Conservation (phyloP, 1,140 invertebrate genomes). For the Heliconius hermathena region DNA sequence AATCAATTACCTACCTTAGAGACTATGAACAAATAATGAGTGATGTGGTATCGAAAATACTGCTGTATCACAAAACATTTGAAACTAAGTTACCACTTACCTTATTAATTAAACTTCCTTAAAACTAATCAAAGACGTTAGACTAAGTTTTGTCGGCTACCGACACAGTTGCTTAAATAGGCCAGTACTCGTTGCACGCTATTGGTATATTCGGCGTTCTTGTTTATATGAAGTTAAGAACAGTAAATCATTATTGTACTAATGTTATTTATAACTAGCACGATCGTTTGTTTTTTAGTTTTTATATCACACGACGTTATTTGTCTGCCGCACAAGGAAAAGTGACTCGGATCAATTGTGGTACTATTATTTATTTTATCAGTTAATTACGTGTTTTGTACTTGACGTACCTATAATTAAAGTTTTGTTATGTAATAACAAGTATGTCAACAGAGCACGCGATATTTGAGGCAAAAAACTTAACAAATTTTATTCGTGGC, state of each 20-base stretch:
- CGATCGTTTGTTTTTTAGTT: neutral
- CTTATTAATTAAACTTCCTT: slow-evolving; percentile 9
- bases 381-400: neutral
- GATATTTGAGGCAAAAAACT: neutral
- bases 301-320: neutral
- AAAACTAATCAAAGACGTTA: slow-evolving; percentile 13
- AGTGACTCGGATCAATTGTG: neutral
- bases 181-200: slow-evolving; percentile 57
- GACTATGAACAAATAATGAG: neutral
- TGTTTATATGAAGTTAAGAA: slow-evolving; percentile 14
- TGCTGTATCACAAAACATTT: neutral
- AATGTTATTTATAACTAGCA: neutral
- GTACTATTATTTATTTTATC: neutral
- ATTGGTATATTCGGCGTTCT: slow-evolving; percentile 49
- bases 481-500: no score
- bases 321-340: neutral
- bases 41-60: neutral
- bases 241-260: neutral
- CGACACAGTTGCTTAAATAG: slow-evolving; percentile 49
- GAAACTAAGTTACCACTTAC: neutral
- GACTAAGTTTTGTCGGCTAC: slow-evolving; percentile 26
- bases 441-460: neutral
- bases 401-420: neutral
- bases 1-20: no score
- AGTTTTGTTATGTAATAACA: neutral